These are phyloP conservation scores for Plectropomus leopardus DNA, from an alignment of 2,113 vertebrate genomes.

Conservation along the genomic window DNA sequence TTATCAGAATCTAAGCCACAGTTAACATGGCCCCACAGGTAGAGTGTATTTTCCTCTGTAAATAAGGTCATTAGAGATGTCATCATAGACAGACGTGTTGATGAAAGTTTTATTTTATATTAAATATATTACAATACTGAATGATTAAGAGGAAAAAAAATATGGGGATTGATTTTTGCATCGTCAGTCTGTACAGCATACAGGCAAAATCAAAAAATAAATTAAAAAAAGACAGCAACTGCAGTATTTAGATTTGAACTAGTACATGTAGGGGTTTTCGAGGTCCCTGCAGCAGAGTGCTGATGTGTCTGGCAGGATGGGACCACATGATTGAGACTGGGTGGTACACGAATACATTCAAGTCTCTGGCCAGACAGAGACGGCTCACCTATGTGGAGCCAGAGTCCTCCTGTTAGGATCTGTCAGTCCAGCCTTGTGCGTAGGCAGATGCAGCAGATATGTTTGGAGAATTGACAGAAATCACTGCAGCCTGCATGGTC, in stretches of 20 bases:
- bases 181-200: constrained; percentile 83
- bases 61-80: constrained; percentile 26
- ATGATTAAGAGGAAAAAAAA: constrained; percentile 83
- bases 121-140: constrained; percentile 91
- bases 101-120: constrained; percentile 90
- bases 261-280: constrained; percentile 38
- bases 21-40: not conserved
- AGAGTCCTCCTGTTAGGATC: constrained; percentile 12
- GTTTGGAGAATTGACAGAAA: constrained; percentile 31
- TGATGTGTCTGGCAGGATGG: constrained; percentile 45
- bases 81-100: constrained; percentile 62
- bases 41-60: too few relatives aligned
- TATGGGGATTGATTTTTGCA: constrained; percentile 83
- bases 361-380: constrained; percentile 49
- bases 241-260: constrained; percentile 47
- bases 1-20: not conserved
- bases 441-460: constrained; percentile 43
- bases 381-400: constrained; percentile 18
- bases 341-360: constrained; percentile 76
- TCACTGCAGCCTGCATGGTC: constrained; percentile 25
- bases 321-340: constrained; percentile 42
- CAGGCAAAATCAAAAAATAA: constrained; percentile 64
- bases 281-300: constrained; percentile 57
- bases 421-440: constrained; percentile 8
- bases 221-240: constrained; percentile 62